phyloP scores from a whole-genome alignment of 2,797 vertebrate genomes.

The Naso thynnoides region DNA sequence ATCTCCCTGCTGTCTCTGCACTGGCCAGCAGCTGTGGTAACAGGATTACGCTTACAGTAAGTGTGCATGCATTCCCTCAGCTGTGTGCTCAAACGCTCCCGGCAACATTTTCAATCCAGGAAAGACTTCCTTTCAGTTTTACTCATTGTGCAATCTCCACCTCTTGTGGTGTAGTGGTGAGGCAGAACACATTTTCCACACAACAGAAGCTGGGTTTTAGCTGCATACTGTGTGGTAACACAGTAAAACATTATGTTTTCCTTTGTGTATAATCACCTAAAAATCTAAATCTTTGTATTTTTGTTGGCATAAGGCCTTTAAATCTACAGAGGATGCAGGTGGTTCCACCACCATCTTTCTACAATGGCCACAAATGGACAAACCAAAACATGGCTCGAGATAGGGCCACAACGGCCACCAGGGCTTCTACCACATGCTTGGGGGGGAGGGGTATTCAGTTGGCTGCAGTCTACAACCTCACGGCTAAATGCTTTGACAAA shows the following conservation, averaged over 20 bases:
- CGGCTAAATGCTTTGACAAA: background rate
- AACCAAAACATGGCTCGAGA: too few relatives aligned
- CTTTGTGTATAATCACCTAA: too few relatives aligned
- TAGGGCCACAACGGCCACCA: too few relatives aligned
- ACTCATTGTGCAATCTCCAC: conserved; percentile 24
- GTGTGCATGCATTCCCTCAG: conserved; percentile 43
- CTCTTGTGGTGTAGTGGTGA: conserved; percentile 6
- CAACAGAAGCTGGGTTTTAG: conserved; percentile 12
- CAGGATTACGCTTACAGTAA: conserved; percentile 55
- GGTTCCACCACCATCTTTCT: too few relatives aligned
- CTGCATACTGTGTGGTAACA: background rate
- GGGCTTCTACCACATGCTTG: too few relatives aligned
- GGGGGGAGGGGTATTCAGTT: too few relatives aligned
- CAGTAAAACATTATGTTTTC: background rate
- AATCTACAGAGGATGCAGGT: too few relatives aligned
- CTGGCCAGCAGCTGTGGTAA: conserved; percentile 50
- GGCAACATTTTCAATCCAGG: conserved; percentile 59
- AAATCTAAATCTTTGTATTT: too few relatives aligned
- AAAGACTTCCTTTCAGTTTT: conserved; percentile 49
- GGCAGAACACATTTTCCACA: conserved; percentile 9
- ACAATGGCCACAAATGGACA: too few relatives aligned
- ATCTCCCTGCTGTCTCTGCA: conserved; percentile 36
- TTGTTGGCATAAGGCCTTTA: too few relatives aligned
- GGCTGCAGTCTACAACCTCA: too few relatives aligned
- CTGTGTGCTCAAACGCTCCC: conserved; percentile 57